Evolutionary conservation across 2,888 invertebrate genomes (phyloP).

Genomic region (Lasioglossum calceatum): DNA sequence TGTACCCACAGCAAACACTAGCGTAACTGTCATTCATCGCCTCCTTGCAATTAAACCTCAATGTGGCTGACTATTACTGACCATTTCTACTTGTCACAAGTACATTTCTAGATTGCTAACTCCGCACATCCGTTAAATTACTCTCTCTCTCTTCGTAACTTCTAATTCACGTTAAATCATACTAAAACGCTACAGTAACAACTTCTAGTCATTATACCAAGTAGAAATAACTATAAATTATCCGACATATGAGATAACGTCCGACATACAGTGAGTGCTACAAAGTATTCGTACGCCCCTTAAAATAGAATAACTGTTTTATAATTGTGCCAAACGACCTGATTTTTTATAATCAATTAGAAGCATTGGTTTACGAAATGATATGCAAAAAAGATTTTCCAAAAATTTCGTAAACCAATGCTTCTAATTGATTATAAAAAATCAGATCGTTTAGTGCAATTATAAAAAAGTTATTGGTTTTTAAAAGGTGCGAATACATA

Average conservation of each 20-base stretch:
- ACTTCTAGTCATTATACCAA: background rate
- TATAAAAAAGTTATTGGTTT: no score
- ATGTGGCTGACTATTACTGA: background rate
- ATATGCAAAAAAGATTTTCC: no score
- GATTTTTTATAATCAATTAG: no score
- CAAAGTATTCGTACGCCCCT: no score
- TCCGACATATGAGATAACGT: background rate
- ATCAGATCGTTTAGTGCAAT: no score
- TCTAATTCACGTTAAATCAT: background rate
- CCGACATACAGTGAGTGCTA: no score
- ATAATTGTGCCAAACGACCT: no score
- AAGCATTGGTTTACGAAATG: no score
- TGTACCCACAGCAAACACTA: background rate
- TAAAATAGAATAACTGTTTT: no score
- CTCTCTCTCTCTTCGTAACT: background rate
- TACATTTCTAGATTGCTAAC: background rate
- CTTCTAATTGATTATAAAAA: no score
- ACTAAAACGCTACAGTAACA: background rate
- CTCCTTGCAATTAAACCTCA: background rate
- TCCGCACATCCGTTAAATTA: background rate
- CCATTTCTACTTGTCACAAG: background rate
- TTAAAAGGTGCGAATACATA: no score
- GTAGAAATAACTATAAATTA: background rate
- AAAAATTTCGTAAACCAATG: no score
- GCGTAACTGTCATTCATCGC: background rate